Conservation (phyloP, 2,113 vertebrate species). For the Cryptomyrus ogoouensis region DNA sequence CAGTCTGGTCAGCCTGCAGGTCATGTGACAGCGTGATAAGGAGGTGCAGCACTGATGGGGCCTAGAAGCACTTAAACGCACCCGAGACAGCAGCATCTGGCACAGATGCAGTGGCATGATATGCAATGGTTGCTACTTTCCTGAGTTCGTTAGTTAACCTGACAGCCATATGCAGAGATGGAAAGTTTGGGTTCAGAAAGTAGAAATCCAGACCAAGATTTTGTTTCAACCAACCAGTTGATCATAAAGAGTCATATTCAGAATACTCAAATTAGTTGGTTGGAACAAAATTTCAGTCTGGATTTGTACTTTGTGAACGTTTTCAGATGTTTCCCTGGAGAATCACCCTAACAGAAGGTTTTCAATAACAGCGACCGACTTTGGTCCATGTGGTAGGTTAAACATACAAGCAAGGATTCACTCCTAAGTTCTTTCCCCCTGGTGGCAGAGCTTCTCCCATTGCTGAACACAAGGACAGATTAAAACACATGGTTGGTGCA, state of each 20-base stretch:
- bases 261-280: too few relatives aligned
- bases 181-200: too few relatives aligned
- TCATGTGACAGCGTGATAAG: background rate
- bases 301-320: too few relatives aligned
- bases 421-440: background rate
- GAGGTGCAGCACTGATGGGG: background rate
- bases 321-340: background rate
- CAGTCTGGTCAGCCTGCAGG: background rate
- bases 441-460: background rate
- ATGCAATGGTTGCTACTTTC: background rate
- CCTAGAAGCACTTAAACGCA: background rate
- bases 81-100: background rate
- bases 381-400: background rate
- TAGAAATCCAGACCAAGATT: too few relatives aligned
- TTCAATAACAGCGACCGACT: background rate
- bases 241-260: too few relatives aligned
- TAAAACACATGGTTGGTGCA: background rate
- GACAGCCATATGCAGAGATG: background rate
- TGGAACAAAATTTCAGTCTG: too few relatives aligned
- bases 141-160: background rate
- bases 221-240: too few relatives aligned
- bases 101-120: background rate
- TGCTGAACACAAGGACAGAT: background rate
- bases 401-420: background rate
- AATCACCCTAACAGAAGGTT: background rate